A percentile compares a stretch with the other conserved stretches of the same genome.
These are phyloP conservation scores for Kryphioiulus occultus DNA, from an alignment of 2,888 invertebrate species.

Conservation along the genomic window DNA sequence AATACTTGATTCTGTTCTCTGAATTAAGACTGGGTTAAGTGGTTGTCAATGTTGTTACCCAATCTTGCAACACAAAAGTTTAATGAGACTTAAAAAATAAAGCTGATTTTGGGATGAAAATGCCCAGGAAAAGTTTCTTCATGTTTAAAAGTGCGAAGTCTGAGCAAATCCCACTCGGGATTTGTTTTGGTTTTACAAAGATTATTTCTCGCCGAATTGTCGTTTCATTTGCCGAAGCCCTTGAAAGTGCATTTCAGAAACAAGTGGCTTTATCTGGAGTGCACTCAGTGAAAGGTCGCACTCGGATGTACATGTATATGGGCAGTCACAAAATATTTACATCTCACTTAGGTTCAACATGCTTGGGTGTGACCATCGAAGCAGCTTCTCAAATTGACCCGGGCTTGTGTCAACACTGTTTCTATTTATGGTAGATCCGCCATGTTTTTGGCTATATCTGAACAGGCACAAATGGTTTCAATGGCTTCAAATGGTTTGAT, in stretches of 20 bases:
- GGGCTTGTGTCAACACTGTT: background rate
- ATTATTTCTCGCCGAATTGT: background rate
- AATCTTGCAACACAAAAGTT: no score
- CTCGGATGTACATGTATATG: background rate
- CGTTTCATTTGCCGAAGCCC: background rate
- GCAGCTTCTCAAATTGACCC: background rate
- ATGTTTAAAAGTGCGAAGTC: background rate
- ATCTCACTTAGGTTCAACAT: background rate
- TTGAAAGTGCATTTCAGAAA: background rate
- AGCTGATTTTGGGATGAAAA: background rate
- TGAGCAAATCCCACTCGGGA: background rate
- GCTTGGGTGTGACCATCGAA: background rate
- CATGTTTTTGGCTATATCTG: background rate
- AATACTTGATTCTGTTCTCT: no score
- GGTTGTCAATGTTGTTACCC: no score
- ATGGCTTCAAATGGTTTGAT: background rate
- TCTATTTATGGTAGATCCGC: background rate
- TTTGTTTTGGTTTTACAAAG: background rate
- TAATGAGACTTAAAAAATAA: no score
- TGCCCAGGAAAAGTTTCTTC: background rate
- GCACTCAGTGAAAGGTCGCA: background rate
- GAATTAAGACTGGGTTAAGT: no score
- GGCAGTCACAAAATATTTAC: background rate
- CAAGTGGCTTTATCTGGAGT: background rate
- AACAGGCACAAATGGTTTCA: background rate